phyloP scores from a whole-genome alignment of 1,140 invertebrate genomes.

The Conopomorpha cramerella region DNA sequence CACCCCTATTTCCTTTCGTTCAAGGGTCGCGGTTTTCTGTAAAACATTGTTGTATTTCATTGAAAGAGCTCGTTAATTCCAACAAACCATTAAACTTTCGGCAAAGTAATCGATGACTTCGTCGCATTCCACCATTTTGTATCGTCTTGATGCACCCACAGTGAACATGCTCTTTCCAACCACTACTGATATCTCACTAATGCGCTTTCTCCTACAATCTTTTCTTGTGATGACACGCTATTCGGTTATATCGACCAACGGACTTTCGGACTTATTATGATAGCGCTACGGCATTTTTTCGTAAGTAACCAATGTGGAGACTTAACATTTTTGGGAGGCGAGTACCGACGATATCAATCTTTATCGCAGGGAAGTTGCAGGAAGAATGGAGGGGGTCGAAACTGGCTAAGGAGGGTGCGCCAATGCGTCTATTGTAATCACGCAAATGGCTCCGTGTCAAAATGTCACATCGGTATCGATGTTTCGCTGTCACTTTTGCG shows the following conservation, averaged over 20 bases:
- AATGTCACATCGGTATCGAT: conserved; percentile 55
- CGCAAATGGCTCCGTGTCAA: conserved; percentile 57
- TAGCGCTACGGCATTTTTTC: conserved; percentile 21
- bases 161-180: conserved; percentile 44
- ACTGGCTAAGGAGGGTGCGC: conserved; percentile 35
- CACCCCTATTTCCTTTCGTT: no score
- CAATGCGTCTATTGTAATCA: conserved; percentile 56
- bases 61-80: no score
- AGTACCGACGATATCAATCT: conserved; percentile 52
- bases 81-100: no score
- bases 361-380: conserved; percentile 53
- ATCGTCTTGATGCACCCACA: no score
- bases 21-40: no score
- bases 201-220: conserved; percentile 55
- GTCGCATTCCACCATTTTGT: no score
- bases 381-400: conserved; percentile 33
- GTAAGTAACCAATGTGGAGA: no score
- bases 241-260: no score
- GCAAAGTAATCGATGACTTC: no score
- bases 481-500: conserved; percentile 44
- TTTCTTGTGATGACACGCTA: conserved; percentile 53
- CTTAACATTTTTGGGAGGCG: conserved; percentile 49
- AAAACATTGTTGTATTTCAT: no score
- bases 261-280: conserved; percentile 18
- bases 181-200: conserved; percentile 51